Evolutionary conservation across 35 echinoderm and acorn worm species (phyloP).

Genomic region (Anneissia japonica): DNA sequence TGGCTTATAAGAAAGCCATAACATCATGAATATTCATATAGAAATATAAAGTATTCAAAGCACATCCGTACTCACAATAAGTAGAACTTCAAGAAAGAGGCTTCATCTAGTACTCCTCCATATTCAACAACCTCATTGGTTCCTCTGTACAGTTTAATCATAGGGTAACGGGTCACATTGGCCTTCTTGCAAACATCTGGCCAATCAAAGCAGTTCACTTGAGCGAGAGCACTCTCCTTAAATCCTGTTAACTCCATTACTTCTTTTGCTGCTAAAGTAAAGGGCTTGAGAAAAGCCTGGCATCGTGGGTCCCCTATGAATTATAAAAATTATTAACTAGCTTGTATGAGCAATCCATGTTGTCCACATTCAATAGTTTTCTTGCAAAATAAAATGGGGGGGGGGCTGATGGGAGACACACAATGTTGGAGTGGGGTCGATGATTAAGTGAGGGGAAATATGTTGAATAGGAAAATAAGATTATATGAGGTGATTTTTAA

Average conservation of each 20-base stretch:
- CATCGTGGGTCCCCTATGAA: not conserved
- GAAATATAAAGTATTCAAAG: too few relatives aligned
- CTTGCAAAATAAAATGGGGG: too few relatives aligned
- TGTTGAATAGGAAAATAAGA: not conserved
- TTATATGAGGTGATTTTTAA: not conserved
- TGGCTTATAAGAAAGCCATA: too few relatives aligned
- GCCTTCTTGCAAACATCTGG: not conserved
- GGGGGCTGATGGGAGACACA: too few relatives aligned
- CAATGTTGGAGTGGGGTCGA: too few relatives aligned
- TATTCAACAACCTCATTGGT: not conserved
- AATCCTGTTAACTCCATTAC: not conserved
- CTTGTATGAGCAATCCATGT: too few relatives aligned
- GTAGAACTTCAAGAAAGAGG: not conserved
- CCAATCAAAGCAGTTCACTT: not conserved
- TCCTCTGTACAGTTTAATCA: not conserved
- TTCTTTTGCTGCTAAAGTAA: not conserved
- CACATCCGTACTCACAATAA: not conserved
- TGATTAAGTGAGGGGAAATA: not conserved
- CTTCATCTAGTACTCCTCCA: not conserved
- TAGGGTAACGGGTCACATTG: not conserved
- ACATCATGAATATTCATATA: too few relatives aligned
- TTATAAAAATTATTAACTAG: too few relatives aligned
- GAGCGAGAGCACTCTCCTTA: not conserved
- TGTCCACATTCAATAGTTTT: too few relatives aligned
- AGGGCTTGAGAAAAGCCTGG: not conserved